Evolutionary conservation across 2,113 vertebrate genomes (phyloP).

Genomic region (Anarrhichthys ocellatus): DNA sequence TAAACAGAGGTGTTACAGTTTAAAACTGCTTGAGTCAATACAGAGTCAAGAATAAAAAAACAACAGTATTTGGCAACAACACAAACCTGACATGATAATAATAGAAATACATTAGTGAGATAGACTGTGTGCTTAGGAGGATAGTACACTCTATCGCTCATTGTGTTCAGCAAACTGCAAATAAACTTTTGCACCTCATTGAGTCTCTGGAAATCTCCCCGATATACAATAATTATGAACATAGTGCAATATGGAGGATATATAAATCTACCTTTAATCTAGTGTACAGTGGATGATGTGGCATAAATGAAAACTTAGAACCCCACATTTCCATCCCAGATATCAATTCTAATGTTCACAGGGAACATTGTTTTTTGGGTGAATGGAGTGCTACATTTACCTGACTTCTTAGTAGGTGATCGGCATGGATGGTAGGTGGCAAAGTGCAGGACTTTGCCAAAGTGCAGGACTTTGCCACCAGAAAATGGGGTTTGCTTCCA

Average conservation of each 20-base stretch:
- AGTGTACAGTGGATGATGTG: neutral
- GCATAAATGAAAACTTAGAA: neutral
- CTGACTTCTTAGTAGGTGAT: neutral
- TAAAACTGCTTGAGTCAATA: slow-evolving; percentile 26
- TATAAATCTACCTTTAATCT: no score
- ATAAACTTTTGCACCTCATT: slow-evolving; percentile 1
- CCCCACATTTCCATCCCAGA: no score
- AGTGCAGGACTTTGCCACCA: neutral
- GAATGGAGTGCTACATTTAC: neutral
- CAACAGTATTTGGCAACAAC: slow-evolving; percentile 14
- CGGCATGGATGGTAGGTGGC: neutral
- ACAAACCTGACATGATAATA: slow-evolving; percentile 21
- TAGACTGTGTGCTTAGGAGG: neutral
- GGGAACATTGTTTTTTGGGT: neutral
- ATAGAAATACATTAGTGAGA: slow-evolving; percentile 12
- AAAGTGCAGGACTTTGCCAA: no score
- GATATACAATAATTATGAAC: neutral
- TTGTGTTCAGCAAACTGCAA: neutral
- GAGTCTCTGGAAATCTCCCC: neutral
- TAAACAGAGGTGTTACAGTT: slow-evolving; percentile 24
- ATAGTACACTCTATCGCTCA: neutral
- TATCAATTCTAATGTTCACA: neutral
- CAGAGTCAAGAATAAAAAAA: slow-evolving; percentile 3
- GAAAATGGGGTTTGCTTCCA: neutral
- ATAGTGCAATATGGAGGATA: neutral